These are phyloP conservation scores for Drosophila differens DNA, from an alignment of 2,888 invertebrate genomes.

Conservation along the genomic window DNA sequence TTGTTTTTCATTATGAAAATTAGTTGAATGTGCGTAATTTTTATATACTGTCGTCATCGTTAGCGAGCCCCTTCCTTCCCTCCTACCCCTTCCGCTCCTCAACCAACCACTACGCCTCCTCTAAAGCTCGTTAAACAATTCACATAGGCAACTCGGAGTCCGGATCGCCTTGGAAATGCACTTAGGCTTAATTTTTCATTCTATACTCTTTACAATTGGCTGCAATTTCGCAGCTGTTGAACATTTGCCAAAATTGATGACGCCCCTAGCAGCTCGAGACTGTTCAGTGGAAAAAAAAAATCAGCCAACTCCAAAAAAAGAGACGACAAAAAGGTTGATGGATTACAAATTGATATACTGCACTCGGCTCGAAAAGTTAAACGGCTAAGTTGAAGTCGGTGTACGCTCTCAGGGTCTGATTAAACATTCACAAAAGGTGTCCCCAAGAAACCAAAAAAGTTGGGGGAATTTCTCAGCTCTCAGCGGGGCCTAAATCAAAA, in stretches of 20 bases:
- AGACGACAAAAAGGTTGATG: constrained; percentile 59
- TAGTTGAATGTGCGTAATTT: constrained; percentile 73
- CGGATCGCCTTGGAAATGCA: constrained; percentile 78
- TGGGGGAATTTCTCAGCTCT: constrained; percentile 28
- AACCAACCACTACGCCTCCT: constrained; percentile 29
- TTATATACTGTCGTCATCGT: constrained; percentile 78
- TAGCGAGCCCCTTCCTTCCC: constrained; percentile 9
- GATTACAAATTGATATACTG: constrained; percentile 73
- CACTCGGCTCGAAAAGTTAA: constrained; percentile 19
- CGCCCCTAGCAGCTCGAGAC: constrained; percentile 34
- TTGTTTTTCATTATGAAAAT: constrained; percentile 71
- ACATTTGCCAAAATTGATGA: constrained; percentile 72
- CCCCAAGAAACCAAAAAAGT: constrained; percentile 14
- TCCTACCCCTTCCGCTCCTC: neutral
- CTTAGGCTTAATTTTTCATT: constrained; percentile 74
- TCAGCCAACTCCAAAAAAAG: constrained; percentile 1
- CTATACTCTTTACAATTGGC: constrained; percentile 72
- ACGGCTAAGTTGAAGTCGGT: constrained; percentile 38
- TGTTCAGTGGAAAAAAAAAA: constrained; percentile 28
- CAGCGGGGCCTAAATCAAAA: constrained; percentile 68
- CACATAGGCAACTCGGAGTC: constrained; percentile 46
- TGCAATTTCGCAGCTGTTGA: constrained; percentile 69
- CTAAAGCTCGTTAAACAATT: constrained; percentile 64
- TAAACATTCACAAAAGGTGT: constrained; percentile 66
- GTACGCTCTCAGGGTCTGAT: constrained; percentile 61